Conservation (phyloP, 2,797 vertebrate genomes). For the Amblyraja radiata region DNA sequence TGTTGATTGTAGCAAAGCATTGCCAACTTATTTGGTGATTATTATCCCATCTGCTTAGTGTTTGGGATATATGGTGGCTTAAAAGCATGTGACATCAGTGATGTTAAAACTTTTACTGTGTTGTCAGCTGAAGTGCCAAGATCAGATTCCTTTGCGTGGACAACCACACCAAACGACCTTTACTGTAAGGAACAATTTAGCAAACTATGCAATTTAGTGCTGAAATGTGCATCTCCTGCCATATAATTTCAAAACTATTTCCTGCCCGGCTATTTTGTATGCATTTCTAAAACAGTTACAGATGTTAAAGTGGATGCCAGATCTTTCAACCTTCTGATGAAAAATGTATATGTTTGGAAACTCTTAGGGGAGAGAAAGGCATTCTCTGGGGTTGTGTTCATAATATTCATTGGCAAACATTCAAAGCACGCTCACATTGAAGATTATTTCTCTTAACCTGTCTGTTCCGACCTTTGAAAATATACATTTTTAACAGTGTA, state of each 20-base stretch:
- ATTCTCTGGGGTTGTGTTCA: slow-evolving; percentile 19
- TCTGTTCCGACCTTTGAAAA: neutral
- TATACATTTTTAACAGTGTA: neutral
- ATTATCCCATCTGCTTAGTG: neutral
- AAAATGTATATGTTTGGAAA: slow-evolving; percentile 25
- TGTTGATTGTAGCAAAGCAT: neutral
- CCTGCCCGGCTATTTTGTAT: slow-evolving; percentile 24
- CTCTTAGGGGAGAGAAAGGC: neutral
- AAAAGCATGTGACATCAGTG: neutral
- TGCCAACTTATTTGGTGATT: neutral
- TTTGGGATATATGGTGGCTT: neutral
- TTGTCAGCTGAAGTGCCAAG: neutral
- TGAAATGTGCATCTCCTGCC: slow-evolving; percentile 5
- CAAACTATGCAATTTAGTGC: slow-evolving; percentile 21
- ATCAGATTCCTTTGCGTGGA: neutral
- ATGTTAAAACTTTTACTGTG: neutral
- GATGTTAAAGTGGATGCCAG: slow-evolving; percentile 29
- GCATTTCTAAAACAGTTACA: slow-evolving; percentile 33
- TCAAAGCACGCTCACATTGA: neutral
- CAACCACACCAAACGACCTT: neutral
- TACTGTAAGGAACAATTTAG: neutral
- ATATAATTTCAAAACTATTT: slow-evolving; percentile 35
- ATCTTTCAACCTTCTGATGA: slow-evolving; percentile 22
- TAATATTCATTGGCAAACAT: slow-evolving; percentile 12
- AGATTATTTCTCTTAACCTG: neutral